phyloP scores from a whole-genome alignment of 2,797 vertebrate genomes.

The Takifugu ocellatus region DNA sequence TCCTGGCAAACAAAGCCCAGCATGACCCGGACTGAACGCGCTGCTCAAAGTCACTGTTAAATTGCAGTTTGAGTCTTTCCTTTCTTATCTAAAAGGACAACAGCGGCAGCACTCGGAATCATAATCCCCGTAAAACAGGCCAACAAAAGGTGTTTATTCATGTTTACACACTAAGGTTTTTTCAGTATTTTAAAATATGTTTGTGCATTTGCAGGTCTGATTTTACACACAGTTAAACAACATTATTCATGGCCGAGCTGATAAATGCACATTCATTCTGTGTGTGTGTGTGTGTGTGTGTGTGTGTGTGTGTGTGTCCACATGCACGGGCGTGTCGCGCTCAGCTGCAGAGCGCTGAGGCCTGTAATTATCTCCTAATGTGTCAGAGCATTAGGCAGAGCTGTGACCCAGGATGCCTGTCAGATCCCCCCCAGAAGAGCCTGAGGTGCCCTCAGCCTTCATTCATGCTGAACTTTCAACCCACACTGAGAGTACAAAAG shows the following conservation, averaged over 20 bases:
- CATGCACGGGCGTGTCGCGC: slow-evolving; percentile 43
- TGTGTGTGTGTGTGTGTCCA: slow-evolving; percentile 12
- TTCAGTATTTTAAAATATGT: neutral
- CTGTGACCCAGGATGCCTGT: slow-evolving; percentile 46
- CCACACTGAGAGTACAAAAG: slow-evolving; percentile 20
- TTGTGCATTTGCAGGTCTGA: too few species aligned
- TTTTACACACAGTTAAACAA: too few species aligned
- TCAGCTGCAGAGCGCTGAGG: slow-evolving; percentile 28
- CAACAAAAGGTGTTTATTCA: too few species aligned
- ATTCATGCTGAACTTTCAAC: slow-evolving; percentile 37
- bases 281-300: neutral
- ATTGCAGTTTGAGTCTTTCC: slow-evolving; percentile 9
- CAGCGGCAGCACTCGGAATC: too few species aligned
- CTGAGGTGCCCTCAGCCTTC: slow-evolving; percentile 28
- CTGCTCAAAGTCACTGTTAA: slow-evolving; percentile 28
- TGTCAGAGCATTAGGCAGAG: slow-evolving; percentile 51
- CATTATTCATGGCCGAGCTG: slow-evolving; percentile 3
- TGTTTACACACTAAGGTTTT: neutral
- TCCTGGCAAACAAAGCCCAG: slow-evolving; percentile 30
- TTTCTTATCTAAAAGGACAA: too few species aligned
- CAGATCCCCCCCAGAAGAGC: slow-evolving; percentile 38
- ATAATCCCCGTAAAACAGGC: too few species aligned
- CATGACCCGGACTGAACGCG: slow-evolving; percentile 22
- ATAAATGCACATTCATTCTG: neutral
- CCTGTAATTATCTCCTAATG: slow-evolving; percentile 68